phyloP scores from a whole-genome alignment of 2,113 vertebrate genomes.

The Ctenomys sociabilis region DNA sequence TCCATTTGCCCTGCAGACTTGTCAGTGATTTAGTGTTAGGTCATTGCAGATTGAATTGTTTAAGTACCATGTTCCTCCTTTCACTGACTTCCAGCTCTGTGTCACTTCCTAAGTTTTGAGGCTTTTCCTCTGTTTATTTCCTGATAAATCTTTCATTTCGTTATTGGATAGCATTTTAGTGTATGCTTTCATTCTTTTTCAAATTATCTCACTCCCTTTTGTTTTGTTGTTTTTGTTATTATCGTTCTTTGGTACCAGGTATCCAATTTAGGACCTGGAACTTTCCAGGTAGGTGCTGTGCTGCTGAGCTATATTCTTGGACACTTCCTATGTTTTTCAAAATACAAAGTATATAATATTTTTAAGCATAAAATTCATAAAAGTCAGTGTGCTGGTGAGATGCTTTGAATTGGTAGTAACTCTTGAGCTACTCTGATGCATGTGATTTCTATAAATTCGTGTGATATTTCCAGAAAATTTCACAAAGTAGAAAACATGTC shows the following conservation, averaged over 20 bases:
- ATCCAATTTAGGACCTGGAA: too few relatives aligned
- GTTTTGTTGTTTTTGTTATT: not conserved
- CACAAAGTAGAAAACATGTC: not conserved
- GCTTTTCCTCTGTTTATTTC: not conserved
- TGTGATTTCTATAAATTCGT: not conserved
- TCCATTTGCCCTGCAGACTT: not conserved
- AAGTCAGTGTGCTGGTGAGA: not conserved
- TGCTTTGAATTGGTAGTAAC: not conserved
- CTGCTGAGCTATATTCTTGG: too few relatives aligned
- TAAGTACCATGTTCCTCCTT: not conserved
- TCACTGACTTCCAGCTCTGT: not conserved
- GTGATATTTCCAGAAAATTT: not conserved
- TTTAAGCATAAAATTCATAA: not conserved
- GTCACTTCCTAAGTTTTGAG: not conserved
- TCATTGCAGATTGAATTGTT: not conserved
- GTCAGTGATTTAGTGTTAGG: not conserved
- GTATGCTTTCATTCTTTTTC: not conserved
- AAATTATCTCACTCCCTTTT: not conserved
- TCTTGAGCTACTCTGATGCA: not conserved
- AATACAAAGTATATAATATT: not conserved
- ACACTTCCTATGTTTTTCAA: not conserved
- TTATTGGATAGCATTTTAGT: not conserved
- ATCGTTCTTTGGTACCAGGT: too few relatives aligned
- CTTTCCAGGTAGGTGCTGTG: too few relatives aligned
- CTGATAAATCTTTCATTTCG: not conserved